Evolutionary conservation across 2,797 vertebrate species (phyloP).

Genomic region (Chrysocyon brachyurus): DNA sequence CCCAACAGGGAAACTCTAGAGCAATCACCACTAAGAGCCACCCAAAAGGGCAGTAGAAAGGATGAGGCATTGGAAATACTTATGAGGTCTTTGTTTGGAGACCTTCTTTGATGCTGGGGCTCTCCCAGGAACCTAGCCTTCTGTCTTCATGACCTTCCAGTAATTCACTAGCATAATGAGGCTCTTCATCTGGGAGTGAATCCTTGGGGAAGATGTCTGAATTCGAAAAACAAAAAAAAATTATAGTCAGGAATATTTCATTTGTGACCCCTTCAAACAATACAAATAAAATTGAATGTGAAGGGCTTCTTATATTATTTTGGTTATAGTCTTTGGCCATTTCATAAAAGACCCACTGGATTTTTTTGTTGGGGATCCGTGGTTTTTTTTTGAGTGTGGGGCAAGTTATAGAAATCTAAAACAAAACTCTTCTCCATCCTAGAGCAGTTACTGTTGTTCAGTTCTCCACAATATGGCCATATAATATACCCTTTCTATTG

Average conservation of each 20-base stretch:
- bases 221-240: neutral
- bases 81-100: neutral
- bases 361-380: neutral
- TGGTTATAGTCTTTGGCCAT: neutral
- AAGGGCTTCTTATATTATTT: neutral
- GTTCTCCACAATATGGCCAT: neutral
- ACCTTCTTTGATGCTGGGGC: neutral
- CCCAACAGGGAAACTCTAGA: neutral
- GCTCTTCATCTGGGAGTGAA: neutral
- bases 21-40: neutral
- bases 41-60: neutral
- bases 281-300: neutral
- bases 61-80: neutral
- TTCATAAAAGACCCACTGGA: neutral
- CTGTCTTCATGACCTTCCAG: neutral
- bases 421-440: neutral
- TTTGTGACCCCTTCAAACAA: neutral
- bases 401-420: neutral
- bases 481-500: neutral
- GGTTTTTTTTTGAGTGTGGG: neutral
- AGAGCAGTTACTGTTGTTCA: neutral
- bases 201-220: neutral
- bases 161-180: neutral
- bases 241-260: neutral
- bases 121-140: neutral